These are phyloP conservation scores for Grallaria varia DNA, from an alignment of 2,113 vertebrate species.

Conservation along the genomic window DNA sequence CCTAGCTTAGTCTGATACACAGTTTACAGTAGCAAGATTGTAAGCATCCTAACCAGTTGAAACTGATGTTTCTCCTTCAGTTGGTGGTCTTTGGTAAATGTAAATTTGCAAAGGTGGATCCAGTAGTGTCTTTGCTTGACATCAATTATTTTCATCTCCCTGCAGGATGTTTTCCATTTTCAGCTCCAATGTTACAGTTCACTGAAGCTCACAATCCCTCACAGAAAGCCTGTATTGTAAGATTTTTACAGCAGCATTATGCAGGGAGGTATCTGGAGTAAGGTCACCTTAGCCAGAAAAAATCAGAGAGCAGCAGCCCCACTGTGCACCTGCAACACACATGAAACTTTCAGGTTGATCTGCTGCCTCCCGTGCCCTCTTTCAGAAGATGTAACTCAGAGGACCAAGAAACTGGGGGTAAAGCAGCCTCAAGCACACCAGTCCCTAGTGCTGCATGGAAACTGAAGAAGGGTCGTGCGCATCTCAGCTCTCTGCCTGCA, in stretches of 20 bases:
- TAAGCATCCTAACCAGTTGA: not conserved
- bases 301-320: not conserved
- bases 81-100: not conserved
- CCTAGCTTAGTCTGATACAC: not conserved
- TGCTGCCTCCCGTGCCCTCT: not conserved
- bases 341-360: accelerated
- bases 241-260: not conserved
- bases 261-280: accelerated
- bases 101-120: not conserved
- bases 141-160: not conserved
- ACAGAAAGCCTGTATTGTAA: not conserved
- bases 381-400: not conserved
- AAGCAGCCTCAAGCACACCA: not conserved
- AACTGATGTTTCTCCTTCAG: not conserved
- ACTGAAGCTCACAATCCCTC: not conserved
- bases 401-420: accelerated
- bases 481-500: accelerated
- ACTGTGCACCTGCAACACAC: accelerated
- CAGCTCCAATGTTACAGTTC: not conserved
- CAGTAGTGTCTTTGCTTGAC: not conserved
- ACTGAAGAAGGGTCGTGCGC: not conserved
- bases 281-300: not conserved
- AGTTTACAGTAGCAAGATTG: not conserved
- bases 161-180: not conserved
- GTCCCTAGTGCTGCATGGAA: accelerated